These are phyloP conservation scores for Girardinus metallicus DNA, from an alignment of 2,797 vertebrate species.

Conservation along the genomic window DNA sequence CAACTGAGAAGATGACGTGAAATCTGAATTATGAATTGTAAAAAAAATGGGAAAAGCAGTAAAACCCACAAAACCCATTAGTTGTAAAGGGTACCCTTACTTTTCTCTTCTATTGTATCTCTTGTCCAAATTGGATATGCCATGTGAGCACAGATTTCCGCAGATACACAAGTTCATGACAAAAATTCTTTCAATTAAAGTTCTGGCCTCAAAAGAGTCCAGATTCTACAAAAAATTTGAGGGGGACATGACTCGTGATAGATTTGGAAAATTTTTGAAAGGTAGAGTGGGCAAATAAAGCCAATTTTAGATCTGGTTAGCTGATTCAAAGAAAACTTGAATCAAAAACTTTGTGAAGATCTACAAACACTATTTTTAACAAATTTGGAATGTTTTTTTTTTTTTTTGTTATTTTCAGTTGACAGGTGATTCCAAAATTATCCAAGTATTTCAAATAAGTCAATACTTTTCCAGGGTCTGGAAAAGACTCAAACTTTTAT, in stretches of 20 bases:
- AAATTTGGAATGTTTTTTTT: background rate
- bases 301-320: background rate
- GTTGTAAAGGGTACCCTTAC: background rate
- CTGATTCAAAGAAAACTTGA: background rate
- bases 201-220: background rate
- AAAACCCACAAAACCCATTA: background rate
- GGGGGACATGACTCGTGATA: background rate
- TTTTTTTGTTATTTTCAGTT: background rate
- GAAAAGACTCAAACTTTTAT: background rate
- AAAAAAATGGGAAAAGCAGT: background rate
- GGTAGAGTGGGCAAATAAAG: background rate
- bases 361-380: background rate
- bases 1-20: background rate
- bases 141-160: background rate
- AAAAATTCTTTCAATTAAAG: background rate
- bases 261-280: background rate
- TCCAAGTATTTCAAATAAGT: background rate
- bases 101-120: background rate
- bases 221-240: background rate
- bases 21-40: background rate
- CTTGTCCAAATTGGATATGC: background rate
- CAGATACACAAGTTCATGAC: background rate
- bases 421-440: background rate
- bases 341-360: background rate
- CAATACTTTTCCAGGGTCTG: background rate